phyloP scores from a whole-genome alignment of 2,888 invertebrate genomes.

The Halictus ligatus region DNA sequence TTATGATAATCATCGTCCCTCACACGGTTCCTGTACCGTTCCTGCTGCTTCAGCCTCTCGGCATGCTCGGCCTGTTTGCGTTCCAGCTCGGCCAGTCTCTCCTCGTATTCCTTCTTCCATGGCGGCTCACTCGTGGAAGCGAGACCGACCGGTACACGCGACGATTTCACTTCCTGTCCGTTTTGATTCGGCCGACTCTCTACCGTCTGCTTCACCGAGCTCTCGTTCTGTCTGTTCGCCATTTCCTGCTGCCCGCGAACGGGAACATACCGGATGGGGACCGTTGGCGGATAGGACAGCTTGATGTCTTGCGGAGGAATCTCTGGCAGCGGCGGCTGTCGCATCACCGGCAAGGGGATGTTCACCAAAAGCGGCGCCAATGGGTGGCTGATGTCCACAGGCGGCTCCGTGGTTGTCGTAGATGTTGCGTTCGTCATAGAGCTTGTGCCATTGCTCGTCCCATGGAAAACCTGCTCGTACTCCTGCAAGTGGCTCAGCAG shows the following conservation, averaged over 20 bases:
- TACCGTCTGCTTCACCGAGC: slow-evolving; percentile 69
- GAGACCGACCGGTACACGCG: not conserved
- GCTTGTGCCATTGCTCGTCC: slow-evolving; percentile 26
- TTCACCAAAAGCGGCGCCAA: slow-evolving; percentile 75
- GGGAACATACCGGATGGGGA: slow-evolving; percentile 19
- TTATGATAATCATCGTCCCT: slow-evolving; percentile 49
- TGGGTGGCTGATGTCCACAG: slow-evolving; percentile 52
- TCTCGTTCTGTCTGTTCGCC: slow-evolving; percentile 69
- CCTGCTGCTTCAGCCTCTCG: slow-evolving; percentile 66
- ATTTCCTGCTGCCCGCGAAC: slow-evolving; percentile 45
- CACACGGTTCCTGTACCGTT: slow-evolving; percentile 57
- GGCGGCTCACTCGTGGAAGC: slow-evolving; percentile 52
- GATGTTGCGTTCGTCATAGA: slow-evolving; percentile 34
- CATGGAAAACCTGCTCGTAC: slow-evolving; percentile 81
- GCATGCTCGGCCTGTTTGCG: slow-evolving; percentile 70
- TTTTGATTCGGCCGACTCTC: slow-evolving; percentile 71
- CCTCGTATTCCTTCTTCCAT: slow-evolving; percentile 73
- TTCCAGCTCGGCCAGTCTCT: slow-evolving; percentile 65
- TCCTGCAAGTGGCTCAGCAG: slow-evolving; percentile 78
- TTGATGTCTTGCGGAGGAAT: slow-evolving; percentile 32
- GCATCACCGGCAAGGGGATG: slow-evolving; percentile 79
- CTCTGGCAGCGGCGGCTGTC: slow-evolving; percentile 70
- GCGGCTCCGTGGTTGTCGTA: slow-evolving; percentile 31
- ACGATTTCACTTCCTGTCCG: slow-evolving; percentile 65
- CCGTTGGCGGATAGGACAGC: slow-evolving; percentile 34